These are phyloP conservation scores for Mechanitis messenoides DNA, from an alignment of 2,888 invertebrate genomes.

Conservation along the genomic window DNA sequence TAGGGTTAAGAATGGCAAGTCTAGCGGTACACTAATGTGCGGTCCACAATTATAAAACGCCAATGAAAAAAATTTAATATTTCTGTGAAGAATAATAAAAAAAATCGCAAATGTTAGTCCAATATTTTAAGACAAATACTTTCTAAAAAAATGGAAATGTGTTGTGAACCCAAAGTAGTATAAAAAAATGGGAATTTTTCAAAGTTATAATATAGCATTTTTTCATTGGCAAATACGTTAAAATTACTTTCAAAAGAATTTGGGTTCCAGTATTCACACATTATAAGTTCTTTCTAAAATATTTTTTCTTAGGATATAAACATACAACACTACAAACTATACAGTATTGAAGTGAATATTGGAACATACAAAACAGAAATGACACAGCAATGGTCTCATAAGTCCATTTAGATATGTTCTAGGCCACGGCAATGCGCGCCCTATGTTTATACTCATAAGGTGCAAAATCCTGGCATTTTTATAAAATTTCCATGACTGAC, in stretches of 20 bases:
- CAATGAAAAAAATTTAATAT: conserved; percentile 29
- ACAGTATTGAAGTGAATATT: conserved; percentile 54
- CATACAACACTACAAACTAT: neutral
- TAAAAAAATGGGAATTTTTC: no score
- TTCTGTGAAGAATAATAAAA: conserved; percentile 25
- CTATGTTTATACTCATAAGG: conserved; percentile 36
- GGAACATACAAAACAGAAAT: conserved; percentile 47
- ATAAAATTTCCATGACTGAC: conserved; percentile 74
- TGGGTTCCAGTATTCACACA: conserved; percentile 55
- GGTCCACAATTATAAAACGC: conserved; percentile 12
- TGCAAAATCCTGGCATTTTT: conserved; percentile 26
- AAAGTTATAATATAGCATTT: no score
- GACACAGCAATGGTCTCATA: conserved; percentile 61
- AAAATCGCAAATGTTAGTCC: neutral
- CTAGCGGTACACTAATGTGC: neutral
- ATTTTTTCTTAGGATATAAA: neutral
- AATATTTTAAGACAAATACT: neutral
- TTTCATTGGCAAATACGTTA: conserved; percentile 25
- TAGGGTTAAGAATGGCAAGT: neutral
- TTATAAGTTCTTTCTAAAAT: no score
- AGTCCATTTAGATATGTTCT: conserved; percentile 52
- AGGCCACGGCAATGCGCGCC: conserved; percentile 50
- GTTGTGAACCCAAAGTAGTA: no score
- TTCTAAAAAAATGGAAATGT: no score
- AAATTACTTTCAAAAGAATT: conserved; percentile 10